Evolutionary conservation across 2,888 invertebrate genomes (phyloP), one percentile per base, ranked within the genome.

Genomic region (Epicampocera succincta): DNA sequence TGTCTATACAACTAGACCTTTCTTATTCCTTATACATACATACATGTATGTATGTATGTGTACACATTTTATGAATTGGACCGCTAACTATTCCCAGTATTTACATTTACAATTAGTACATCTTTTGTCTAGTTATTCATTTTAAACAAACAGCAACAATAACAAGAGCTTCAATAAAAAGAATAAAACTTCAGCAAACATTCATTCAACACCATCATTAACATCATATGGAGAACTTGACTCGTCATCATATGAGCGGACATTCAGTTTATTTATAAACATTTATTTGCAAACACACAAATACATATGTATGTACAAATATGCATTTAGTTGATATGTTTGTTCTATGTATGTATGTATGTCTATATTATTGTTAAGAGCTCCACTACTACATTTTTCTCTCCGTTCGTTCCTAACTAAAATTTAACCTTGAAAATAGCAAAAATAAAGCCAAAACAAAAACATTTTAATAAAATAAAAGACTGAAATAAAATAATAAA

Each of bases 361-460:
- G 17, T 38, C 1, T 48, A 3, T 69, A 12, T 60, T 4, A n/a
- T 25, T 52, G 17, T 60, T 73, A 60, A 60, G 44, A 29, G 68
- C 68, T 61, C 68, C 63, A 63, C 69, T 69, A 81, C 42, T 44
- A 65, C 60, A 68, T 60, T 54, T 33, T 44, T 65, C 44, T 73
- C 61, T 74, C 40, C 56, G 4, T 38, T 42, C n/a, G 44, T 42
- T 52, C 50, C 66, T 60, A 87, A 87, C 87, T 86, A 86, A 87
- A 86, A 84, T 86, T 79, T 85, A 87, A 87, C 87, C 87, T 88
- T 88, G 88, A 89, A 87, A 89, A 88, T 89, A 89, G 87, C 86
- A 85, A 87, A 87, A 80, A 83, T 78, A 78, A 83, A 76, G 42
- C 42, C 68, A 69, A 73, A 54, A 68, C 48, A 50, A 88, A 86